Evolutionary conservation across 2,113 vertebrate species (phyloP).

Genomic region (Percopsis transmontana): DNA sequence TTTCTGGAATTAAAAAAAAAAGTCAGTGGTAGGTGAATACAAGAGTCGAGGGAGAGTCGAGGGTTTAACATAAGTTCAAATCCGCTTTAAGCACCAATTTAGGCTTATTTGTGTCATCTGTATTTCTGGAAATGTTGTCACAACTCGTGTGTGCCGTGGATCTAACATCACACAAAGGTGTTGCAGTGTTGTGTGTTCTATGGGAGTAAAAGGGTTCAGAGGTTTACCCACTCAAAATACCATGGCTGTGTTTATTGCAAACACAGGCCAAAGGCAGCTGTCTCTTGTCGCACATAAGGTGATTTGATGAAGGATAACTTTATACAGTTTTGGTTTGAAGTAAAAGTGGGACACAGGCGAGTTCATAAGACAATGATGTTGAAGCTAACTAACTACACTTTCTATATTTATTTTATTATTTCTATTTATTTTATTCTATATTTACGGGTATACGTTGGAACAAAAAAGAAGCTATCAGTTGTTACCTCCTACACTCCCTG

Average conservation of each 20-base stretch:
- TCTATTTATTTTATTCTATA: background rate
- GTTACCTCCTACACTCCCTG: too few relatives aligned
- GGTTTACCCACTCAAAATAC: constrained; percentile 38
- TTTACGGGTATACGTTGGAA: background rate
- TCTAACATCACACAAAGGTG: constrained; percentile 1
- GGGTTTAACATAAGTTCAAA: too few relatives aligned
- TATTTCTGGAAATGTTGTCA: background rate
- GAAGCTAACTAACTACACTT: background rate
- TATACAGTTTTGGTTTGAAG: background rate
- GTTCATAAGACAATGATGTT: background rate
- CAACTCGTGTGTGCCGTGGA: background rate
- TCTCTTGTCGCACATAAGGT: background rate
- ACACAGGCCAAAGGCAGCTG: constrained; percentile 25
- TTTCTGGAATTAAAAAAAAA: too few relatives aligned
- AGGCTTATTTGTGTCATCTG: background rate
- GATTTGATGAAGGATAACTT: background rate
- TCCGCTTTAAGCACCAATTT: too few relatives aligned
- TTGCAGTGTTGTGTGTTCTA: constrained; percentile 29
- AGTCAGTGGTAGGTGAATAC: too few relatives aligned
- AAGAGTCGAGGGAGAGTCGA: too few relatives aligned
- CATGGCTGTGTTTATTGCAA: constrained; percentile 52
- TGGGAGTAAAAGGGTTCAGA: constrained; percentile 17
- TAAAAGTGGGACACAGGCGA: background rate
- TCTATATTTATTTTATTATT: background rate
- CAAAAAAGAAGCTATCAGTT: background rate